Evolutionary conservation across 2,113 vertebrate species (phyloP), one percentile per base, ranked within the genome.

Genomic region (Tenebrosternarchus preto): DNA sequence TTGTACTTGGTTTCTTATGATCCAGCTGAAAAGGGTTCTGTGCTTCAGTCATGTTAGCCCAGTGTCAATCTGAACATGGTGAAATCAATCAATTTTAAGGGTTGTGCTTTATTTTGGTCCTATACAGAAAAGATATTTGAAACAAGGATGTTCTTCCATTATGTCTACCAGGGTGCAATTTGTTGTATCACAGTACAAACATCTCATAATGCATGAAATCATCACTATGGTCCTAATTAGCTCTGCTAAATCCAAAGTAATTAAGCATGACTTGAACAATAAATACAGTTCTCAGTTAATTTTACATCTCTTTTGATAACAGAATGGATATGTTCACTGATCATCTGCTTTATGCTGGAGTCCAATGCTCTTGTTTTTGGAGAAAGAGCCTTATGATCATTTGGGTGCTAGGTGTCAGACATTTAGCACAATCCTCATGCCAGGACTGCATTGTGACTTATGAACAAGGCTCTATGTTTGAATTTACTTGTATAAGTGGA

Each of bases 1-100:
- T 78, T 78, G 83, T 20, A 77, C 68, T 1, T 39, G 68, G 69
- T 81, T 83, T 29, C 69, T 81, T 59, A 27, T 78, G 85, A 86
- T 82, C 88, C 43, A 50, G 86, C 83, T 84, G 82, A 87, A 86
- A 86, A 56, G 77, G 83, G 63, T 86, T 86, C 91, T 80, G 72
- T 86, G 87, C 87, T 72, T 83, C 79, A 50, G 39, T 24, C 17
- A 60, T 77, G 68, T 29, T 50, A 56, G 50, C 57, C 33, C 53
- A 57, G 50, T 39, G 50, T 60, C 31, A 39, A 50, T 57, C 27
- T 56, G 43, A 27, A 61, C 67, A 29, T 46, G 53, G 67, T 24
- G 29, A 33, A 68, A 75, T 74, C 79, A 59, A 74, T 74, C 56
- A 43, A 66, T 59, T 75, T 73, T 67, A 67, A 39, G n/a, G 43